These are phyloP conservation scores for Vimba vimba DNA, from an alignment of 2,113 vertebrate genomes.

Conservation along the genomic window DNA sequence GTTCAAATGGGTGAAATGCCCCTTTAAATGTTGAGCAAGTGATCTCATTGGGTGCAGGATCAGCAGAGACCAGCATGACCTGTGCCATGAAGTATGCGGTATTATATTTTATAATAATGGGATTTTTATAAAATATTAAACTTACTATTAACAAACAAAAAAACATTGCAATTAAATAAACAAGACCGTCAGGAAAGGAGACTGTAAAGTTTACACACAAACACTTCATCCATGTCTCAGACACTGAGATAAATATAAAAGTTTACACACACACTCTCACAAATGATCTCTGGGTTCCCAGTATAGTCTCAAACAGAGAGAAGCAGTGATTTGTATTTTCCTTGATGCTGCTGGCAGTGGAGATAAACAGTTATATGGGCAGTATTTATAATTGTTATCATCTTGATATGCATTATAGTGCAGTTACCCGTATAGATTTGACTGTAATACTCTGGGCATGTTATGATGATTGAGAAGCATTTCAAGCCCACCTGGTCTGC, in stretches of 20 bases:
- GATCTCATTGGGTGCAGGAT: too few relatives aligned
- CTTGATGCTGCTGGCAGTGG: conserved; percentile 56
- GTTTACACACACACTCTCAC: neutral
- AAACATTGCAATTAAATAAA: too few relatives aligned
- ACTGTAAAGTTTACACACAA: neutral
- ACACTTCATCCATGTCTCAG: neutral
- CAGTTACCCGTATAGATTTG: conserved; percentile 66
- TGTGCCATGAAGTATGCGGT: too few relatives aligned
- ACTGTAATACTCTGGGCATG: conserved; percentile 57
- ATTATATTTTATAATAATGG: too few relatives aligned
- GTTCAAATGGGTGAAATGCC: too few relatives aligned
- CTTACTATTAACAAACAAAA: too few relatives aligned
- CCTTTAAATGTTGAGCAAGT: too few relatives aligned
- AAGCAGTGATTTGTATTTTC: conserved; percentile 60
- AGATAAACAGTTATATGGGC: conserved; percentile 57
- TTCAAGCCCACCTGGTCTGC: neutral
- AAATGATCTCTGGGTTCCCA: conserved; percentile 23
- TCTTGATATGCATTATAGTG: conserved; percentile 69
- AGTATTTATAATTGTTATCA: conserved; percentile 69
- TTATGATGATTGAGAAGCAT: conserved; percentile 47
- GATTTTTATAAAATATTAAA: too few relatives aligned
- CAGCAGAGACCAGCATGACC: too few relatives aligned
- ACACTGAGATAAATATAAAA: neutral
- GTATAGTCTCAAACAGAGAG: conserved; percentile 56
- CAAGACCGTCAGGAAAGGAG: too few relatives aligned